Conservation (phyloP, 1,140 invertebrate genomes). For the Holcopasites calliopsidis region DNA sequence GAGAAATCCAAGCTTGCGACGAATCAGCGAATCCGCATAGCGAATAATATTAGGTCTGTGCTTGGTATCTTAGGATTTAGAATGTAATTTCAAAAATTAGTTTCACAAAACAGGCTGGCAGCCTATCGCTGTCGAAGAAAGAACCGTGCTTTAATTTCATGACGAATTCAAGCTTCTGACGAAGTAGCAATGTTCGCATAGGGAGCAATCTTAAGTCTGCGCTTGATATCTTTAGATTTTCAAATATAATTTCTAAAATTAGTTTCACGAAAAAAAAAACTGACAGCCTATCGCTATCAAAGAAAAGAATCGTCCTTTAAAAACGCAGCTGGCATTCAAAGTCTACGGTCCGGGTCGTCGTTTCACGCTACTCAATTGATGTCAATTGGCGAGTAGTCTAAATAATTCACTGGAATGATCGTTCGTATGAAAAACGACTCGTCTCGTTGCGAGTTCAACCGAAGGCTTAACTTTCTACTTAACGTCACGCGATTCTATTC, state of each 20-base stretch:
- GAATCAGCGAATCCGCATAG: no score
- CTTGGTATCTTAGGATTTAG: no score
- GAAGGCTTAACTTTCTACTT: background rate
- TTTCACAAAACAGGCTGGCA: background rate
- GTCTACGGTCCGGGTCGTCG: conserved; percentile 9
- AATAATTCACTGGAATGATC: conserved; percentile 57
- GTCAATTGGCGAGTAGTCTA: conserved; percentile 71
- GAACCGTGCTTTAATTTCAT: conserved; percentile 24
- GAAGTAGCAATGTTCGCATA: no score
- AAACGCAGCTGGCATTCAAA: conserved; percentile 26
- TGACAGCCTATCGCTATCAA: conserved; percentile 3
- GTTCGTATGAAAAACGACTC: conserved; percentile 11
- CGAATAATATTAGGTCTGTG: no score
- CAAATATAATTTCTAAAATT: background rate
- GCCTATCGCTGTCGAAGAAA: conserved; percentile 8
- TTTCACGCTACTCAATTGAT: conserved; percentile 66
- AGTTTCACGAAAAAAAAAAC: background rate
- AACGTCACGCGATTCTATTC: background rate
- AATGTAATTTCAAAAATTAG: background rate
- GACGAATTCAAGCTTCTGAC: no score
- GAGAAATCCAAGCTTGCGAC: no score
- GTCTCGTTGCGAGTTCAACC: background rate
- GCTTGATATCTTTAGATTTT: no score
- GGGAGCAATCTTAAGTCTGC: no score
- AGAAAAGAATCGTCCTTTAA: conserved; percentile 19